A percentile compares a stretch with the other conserved stretches of the same genome.
These are phyloP conservation scores for Conus ventricosus DNA, from an alignment of 1,140 invertebrate species.

Conservation along the genomic window DNA sequence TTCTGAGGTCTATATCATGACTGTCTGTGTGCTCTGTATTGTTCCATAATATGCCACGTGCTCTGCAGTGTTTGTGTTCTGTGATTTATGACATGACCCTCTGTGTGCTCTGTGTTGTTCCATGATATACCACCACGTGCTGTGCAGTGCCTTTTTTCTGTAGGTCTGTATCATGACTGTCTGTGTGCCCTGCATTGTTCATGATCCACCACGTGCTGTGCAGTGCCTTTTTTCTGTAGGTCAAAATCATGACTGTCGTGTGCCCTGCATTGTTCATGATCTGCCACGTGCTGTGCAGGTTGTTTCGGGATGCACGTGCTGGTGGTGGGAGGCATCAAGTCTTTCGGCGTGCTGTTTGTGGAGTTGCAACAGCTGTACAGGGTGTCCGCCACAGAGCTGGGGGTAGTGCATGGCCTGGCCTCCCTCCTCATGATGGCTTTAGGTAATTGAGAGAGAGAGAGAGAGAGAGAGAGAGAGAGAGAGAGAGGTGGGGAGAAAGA, in stretches of 20 bases:
- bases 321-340: slow-evolving; percentile 79
- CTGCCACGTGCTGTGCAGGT: slow-evolving; percentile 22
- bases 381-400: slow-evolving; percentile 69
- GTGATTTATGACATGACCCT: too few species aligned
- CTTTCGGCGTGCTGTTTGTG: slow-evolving; percentile 91
- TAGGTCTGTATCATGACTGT: too few species aligned
- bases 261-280: too few species aligned
- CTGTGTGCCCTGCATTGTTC: too few species aligned
- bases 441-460: slow-evolving; percentile 4
- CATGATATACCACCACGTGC: too few species aligned
- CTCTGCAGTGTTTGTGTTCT: slow-evolving; percentile 47
- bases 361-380: slow-evolving; percentile 89
- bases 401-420: slow-evolving; percentile 42
- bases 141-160: too few species aligned
- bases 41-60: neutral
- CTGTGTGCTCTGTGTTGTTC: too few species aligned
- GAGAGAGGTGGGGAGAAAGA: neutral
- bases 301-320: slow-evolving; percentile 85
- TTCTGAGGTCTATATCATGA: too few species aligned
- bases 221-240: too few species aligned
- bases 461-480: neutral
- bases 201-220: too few species aligned
- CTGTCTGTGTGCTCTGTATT: too few species aligned
- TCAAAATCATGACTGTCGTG: too few species aligned
- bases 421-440: slow-evolving; percentile 46